Evolutionary conservation across 2,888 invertebrate species (phyloP), one percentile per base, ranked within the genome.

Genomic region (Heliothis peltigera): DNA sequence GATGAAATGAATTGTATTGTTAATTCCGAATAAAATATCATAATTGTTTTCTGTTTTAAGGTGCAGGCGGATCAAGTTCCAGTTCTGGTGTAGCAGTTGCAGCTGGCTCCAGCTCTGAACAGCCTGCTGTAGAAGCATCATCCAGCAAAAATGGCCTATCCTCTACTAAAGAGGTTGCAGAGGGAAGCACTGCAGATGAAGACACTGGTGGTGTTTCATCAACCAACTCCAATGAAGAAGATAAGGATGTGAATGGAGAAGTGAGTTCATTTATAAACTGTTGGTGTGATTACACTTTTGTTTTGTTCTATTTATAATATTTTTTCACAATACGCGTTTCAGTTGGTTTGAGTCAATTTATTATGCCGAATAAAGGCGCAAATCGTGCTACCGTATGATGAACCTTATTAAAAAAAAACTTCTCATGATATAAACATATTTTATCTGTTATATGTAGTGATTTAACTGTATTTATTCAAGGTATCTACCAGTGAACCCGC

Each of bases 161-260:
- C n/a, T 76, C 84, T 15, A 63, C 82, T 2, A 80, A 81, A 7
- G 82, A 83, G 18, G 84, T 84, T 10, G 78, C 80, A 21, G 77
- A 73, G 12, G 81, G 69, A 18, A 68, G 56, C 54, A 89, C 85
- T 67, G 77, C 87, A 22, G 94, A 93, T 10, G 93, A 93, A 39
- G 95, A 94, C 73, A 86, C 95, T 64, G 92, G 91, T 21, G 94
- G 94, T 47, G 95, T 95, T n/a, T 95, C 95, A 0, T 95, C 95
- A 12, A 92, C 94, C 8, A 95, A 94, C 74, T 87, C 84, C 2
- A 90, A 91, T 81, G 92, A 92, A 43, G 90, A 87, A 59, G 93
- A 92, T 60, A 94, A 93, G 75, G 91, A 92, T 69, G 66, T 89
- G 12, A 95, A 95, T 89, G 95, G 94, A 83, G 94, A 92, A 89